Evolutionary conservation across 2,113 vertebrate species (phyloP).

Genomic region (Psittacara wagleri): DNA sequence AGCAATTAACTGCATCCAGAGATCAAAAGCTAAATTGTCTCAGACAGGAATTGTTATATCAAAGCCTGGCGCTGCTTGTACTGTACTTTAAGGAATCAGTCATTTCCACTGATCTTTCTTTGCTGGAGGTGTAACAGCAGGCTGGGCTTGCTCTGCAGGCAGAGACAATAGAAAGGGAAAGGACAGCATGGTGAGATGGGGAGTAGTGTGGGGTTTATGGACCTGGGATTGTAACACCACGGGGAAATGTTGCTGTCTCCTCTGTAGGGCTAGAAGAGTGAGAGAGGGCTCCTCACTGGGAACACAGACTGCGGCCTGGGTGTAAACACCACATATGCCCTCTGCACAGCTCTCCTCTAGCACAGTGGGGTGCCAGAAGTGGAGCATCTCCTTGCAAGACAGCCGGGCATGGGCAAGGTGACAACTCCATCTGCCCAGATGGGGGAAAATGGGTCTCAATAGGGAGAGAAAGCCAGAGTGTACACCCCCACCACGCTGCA

Average conservation of each 20-base stretch:
- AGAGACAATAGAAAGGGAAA: background rate
- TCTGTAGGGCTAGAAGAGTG: background rate
- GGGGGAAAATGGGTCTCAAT: accelerated
- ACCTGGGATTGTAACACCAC: background rate
- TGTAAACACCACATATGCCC: accelerated
- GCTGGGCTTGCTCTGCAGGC: background rate
- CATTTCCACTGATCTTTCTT: background rate
- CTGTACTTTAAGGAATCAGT: background rate
- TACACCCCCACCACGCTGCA: accelerated
- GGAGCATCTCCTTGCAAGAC: background rate
- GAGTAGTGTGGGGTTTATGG: background rate
- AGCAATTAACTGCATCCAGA: slow-evolving; percentile 44
- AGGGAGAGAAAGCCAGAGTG: background rate
- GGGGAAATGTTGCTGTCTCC: background rate
- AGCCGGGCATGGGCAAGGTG: accelerated
- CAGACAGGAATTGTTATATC: background rate
- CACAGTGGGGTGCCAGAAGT: accelerated
- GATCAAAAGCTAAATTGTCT: slow-evolving; percentile 8
- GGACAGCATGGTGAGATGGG: background rate
- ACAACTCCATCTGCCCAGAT: background rate
- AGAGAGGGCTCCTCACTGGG: background rate
- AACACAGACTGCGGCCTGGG: background rate
- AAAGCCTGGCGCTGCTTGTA: background rate
- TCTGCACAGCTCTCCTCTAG: accelerated
- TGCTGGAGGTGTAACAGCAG: background rate